A percentile compares a stretch with the other conserved stretches of the same genome.
Conservation (phyloP, 2,113 vertebrate species). For the Burhinus bistriatus region DNA sequence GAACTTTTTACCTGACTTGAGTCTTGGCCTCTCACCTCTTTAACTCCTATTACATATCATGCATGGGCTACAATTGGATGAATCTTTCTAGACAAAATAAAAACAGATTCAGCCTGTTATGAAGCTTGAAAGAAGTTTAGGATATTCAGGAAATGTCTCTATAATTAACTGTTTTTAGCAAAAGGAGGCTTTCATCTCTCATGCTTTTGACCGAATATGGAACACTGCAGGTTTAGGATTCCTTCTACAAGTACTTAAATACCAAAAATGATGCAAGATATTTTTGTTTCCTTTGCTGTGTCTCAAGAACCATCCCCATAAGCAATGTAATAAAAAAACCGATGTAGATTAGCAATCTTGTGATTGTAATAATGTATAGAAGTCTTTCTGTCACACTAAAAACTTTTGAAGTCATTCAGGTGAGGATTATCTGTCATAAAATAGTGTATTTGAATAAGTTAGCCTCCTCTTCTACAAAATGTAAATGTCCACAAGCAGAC, state of each 20-base stretch:
- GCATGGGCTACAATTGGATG: background rate
- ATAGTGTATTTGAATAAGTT: background rate
- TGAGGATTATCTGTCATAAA: background rate
- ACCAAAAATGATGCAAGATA: background rate
- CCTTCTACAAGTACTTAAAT: background rate
- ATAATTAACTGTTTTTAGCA: background rate
- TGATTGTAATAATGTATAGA: background rate
- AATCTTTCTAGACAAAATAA: background rate
- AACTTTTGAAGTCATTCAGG: background rate
- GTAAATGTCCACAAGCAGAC: background rate
- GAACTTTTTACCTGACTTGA: background rate
- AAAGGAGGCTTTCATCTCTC: background rate
- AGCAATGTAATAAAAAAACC: background rate
- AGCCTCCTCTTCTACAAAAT: background rate
- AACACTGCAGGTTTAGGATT: background rate
- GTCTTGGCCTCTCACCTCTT: background rate
- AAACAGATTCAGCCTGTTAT: background rate
- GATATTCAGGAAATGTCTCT: background rate
- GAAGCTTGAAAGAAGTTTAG: background rate
- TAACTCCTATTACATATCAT: background rate
- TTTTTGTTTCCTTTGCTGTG: background rate
- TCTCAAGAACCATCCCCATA: background rate
- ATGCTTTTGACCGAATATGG: background rate
- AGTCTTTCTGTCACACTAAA: background rate
- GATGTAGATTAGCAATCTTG: background rate